Conservation (phyloP, 2,797 vertebrate species). For the Xenentodon cancila region DNA sequence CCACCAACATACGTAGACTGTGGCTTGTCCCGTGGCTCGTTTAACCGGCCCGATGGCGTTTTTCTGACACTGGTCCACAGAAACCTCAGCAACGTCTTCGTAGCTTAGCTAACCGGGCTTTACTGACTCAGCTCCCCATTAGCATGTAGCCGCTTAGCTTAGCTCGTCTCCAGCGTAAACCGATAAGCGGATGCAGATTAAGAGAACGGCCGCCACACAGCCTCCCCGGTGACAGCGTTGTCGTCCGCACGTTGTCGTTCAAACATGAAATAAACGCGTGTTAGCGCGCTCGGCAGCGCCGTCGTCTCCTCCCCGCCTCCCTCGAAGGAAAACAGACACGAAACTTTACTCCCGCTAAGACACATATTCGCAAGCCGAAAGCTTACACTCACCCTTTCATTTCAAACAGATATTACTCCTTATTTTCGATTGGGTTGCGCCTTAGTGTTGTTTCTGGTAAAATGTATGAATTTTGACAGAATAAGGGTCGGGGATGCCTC, state of each 20-base stretch:
- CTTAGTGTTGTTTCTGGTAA: conserved; percentile 62
- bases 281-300: conserved; percentile 71
- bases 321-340: conserved; percentile 74
- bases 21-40: not conserved
- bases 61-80: not conserved
- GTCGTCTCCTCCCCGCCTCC: conserved; percentile 76
- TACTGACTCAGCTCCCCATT: conserved; percentile 67
- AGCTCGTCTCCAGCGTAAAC: conserved; percentile 2
- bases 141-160: conserved; percentile 54
- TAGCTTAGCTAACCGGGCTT: conserved; percentile 62
- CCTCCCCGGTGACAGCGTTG: conserved; percentile 1
- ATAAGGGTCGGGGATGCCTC: conserved; percentile 80
- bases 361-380: conserved; percentile 62
- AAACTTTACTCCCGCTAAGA: conserved; percentile 79
- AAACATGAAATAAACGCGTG: conserved; percentile 50
- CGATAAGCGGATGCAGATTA: conserved; percentile 25
- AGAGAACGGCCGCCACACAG: not conserved
- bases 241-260: conserved; percentile 14
- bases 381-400: conserved; percentile 88
- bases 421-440: conserved; percentile 62
- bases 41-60: not conserved
- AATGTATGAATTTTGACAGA: conserved; percentile 70
- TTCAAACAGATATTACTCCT: conserved; percentile 74
- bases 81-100: conserved; percentile 9
- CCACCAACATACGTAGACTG: not conserved